Evolutionary conservation across 2,888 invertebrate species (phyloP).

Genomic region (Netelia melanura): DNA sequence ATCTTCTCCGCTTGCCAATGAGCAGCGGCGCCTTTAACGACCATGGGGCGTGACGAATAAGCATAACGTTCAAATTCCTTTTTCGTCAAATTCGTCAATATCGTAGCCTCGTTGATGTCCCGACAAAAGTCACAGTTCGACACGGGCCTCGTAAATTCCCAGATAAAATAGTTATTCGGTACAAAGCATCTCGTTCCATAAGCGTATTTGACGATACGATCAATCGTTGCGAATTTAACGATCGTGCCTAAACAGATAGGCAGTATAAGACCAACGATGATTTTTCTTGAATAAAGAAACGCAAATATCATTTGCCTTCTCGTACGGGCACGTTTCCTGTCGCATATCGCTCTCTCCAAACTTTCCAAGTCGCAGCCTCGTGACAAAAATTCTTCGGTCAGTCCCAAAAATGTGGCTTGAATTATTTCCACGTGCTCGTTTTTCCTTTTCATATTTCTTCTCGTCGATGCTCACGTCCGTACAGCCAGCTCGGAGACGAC

Average conservation of each 20-base stretch:
- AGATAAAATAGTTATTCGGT: slow-evolving; percentile 93
- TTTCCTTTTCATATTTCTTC: slow-evolving; percentile 69
- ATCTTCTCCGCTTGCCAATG: slow-evolving; percentile 91
- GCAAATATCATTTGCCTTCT: slow-evolving; percentile 50
- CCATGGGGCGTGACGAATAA: slow-evolving; percentile 92
- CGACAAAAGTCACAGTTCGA: slow-evolving; percentile 93
- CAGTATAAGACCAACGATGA: slow-evolving; percentile 65
- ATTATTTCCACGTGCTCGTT: slow-evolving; percentile 72
- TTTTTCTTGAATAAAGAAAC: slow-evolving; percentile 64
- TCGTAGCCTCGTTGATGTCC: slow-evolving; percentile 89
- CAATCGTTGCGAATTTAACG: slow-evolving; percentile 72
- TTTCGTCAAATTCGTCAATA: slow-evolving; percentile 89
- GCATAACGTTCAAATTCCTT: slow-evolving; percentile 90
- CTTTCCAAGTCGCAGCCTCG: slow-evolving; percentile 75
- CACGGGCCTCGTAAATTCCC: slow-evolving; percentile 94
- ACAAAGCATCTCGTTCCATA: slow-evolving; percentile 89
- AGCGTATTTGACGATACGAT: slow-evolving; percentile 77
- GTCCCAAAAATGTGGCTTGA: slow-evolving; percentile 72
- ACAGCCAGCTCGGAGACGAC: neutral
- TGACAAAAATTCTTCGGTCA: slow-evolving; percentile 75
- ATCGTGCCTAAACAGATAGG: slow-evolving; percentile 75
- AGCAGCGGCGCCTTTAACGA: slow-evolving; percentile 90
- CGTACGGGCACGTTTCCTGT: slow-evolving; percentile 31
- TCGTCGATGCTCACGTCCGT: slow-evolving; percentile 4
- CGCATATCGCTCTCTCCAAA: slow-evolving; percentile 70